Evolutionary conservation across 2,797 vertebrate species (phyloP).

Genomic region (Fratercula arctica): DNA sequence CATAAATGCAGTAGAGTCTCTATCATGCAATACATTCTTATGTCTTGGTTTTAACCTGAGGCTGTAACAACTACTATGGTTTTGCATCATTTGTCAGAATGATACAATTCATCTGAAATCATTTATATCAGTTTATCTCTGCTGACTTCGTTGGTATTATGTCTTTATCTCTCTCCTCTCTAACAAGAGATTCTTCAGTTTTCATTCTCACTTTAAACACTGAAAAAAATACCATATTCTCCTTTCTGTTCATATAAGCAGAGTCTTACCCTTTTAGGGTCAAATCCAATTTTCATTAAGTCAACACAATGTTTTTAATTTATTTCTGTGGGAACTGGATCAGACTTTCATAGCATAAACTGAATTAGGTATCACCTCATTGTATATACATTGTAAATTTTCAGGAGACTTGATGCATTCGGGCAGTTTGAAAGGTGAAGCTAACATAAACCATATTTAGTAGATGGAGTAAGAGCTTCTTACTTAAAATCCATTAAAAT

Average conservation of each 20-base stretch:
- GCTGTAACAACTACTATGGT: background rate
- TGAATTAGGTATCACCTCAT: background rate
- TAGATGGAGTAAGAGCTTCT: background rate
- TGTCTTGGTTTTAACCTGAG: slow-evolving; percentile 19
- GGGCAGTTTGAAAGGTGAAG: background rate
- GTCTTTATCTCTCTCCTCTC: background rate
- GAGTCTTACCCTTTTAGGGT: background rate
- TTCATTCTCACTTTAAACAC: background rate
- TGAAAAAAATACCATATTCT: background rate
- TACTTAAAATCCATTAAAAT: background rate
- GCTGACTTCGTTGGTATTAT: background rate
- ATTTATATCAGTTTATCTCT: background rate
- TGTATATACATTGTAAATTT: background rate
- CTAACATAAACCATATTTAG: background rate
- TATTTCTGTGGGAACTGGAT: background rate
- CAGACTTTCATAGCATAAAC: background rate
- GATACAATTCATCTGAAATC: background rate
- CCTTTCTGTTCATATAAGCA: background rate
- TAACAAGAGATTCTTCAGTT: background rate
- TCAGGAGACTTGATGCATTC: background rate
- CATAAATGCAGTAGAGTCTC: background rate
- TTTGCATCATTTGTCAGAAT: slow-evolving; percentile 3
- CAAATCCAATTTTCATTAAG: background rate
- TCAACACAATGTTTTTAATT: background rate
- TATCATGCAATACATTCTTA: background rate